A percentile compares a stretch with the other conserved stretches of the same genome.
phyloP scores from a whole-genome alignment of 2,888 invertebrate species.

The Conomelus anceps region DNA sequence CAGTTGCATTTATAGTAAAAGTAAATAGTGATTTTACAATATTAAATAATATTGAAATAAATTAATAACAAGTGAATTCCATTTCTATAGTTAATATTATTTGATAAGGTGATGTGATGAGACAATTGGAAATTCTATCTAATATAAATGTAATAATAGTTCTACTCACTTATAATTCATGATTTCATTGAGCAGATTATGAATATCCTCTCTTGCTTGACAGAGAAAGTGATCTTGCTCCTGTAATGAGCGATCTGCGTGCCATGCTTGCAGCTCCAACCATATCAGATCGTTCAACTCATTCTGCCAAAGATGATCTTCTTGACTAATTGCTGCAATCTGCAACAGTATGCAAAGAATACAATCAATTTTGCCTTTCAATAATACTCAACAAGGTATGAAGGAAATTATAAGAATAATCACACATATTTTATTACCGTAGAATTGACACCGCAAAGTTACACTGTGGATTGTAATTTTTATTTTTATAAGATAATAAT shows the following conservation, averaged over 20 bases:
- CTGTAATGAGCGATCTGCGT: slow-evolving; percentile 64
- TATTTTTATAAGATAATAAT: too few species aligned
- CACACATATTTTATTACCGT: too few species aligned
- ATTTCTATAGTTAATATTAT: too few species aligned
- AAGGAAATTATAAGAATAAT: too few species aligned
- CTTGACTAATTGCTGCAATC: slow-evolving; percentile 56
- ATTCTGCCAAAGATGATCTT: slow-evolving; percentile 82
- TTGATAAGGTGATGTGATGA: neutral
- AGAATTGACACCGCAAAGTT: too few species aligned
- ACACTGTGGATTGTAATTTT: too few species aligned
- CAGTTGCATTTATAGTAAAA: too few species aligned
- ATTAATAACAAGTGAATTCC: too few species aligned
- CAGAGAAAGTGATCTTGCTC: slow-evolving; percentile 75
- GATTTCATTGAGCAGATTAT: slow-evolving; percentile 63
- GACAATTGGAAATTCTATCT: too few species aligned
- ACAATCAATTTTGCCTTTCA: neutral
- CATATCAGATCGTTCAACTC: slow-evolving; percentile 85
- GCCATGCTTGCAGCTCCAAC: slow-evolving; percentile 81
- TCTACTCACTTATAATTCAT: slow-evolving; percentile 59
- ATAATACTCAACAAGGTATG: neutral
- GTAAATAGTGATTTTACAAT: too few species aligned
- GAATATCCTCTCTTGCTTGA: slow-evolving; percentile 63
- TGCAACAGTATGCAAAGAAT: slow-evolving; percentile 42
- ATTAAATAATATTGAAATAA: too few species aligned
- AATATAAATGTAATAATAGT: too few species aligned